A percentile compares a stretch with the other conserved stretches of the same genome.
These are phyloP conservation scores for Hippocampus zosterae DNA, from an alignment of 2,113 vertebrate genomes.

Conservation along the genomic window DNA sequence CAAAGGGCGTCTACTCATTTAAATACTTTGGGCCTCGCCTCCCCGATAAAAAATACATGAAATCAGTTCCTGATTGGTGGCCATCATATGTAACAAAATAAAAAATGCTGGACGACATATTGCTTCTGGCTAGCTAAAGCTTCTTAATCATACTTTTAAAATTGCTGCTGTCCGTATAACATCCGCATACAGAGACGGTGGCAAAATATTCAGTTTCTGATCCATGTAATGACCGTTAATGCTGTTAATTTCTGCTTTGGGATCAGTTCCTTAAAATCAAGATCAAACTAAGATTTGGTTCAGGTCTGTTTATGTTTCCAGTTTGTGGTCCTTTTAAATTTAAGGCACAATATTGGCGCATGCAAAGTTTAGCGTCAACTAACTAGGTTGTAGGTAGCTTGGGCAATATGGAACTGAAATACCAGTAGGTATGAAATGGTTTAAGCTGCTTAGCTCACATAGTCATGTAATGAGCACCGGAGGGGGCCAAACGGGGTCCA, in stretches of 20 bases:
- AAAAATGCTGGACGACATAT: neutral
- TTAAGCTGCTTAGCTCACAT: slow-evolving; percentile 47
- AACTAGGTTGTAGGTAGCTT: slow-evolving; percentile 52
- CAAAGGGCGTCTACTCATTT: neutral
- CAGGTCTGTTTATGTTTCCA: neutral
- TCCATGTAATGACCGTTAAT: neutral
- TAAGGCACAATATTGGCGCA: neutral
- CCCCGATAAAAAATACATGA: neutral
- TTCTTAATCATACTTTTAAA: too few relatives aligned
- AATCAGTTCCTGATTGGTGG: neutral
- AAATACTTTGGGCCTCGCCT: neutral
- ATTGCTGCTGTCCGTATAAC: neutral
- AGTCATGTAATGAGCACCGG: slow-evolving; percentile 35
- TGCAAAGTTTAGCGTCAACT: neutral
- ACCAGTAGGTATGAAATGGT: slow-evolving; percentile 52
- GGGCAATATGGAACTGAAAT: slow-evolving; percentile 34
- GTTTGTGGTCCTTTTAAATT: neutral
- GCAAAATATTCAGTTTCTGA: too few relatives aligned
- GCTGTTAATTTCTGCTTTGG: neutral
- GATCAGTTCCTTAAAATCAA: neutral
- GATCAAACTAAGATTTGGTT: neutral
- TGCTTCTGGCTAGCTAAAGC: too few relatives aligned
- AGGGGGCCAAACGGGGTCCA: slow-evolving; percentile 34
- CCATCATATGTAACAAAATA: neutral
- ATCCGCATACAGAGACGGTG: too few relatives aligned